Percentiles rank a stretch among this genome's conserved stretches.
These are phyloP conservation scores for Protobothrops flavoviridis DNA, from an alignment of 2,113 vertebrate genomes.

Conservation along the genomic window DNA sequence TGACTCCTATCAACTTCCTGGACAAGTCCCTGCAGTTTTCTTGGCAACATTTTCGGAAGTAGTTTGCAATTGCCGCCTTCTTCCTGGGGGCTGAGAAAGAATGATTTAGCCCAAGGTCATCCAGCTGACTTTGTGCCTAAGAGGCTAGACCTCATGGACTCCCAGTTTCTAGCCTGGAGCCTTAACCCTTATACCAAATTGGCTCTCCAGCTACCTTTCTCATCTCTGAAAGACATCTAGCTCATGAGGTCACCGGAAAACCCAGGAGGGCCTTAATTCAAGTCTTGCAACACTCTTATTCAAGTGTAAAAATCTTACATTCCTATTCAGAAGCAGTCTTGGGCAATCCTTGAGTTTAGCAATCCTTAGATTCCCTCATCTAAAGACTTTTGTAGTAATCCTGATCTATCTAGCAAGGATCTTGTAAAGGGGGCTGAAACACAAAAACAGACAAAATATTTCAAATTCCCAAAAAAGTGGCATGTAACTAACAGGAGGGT, in stretches of 20 bases:
- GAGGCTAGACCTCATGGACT: not conserved
- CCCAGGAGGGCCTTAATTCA: not conserved
- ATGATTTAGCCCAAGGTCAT: not conserved
- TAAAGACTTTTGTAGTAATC: not conserved
- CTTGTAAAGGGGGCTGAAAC: not conserved
- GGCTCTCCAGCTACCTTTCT: not conserved
- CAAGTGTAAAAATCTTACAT: not conserved
- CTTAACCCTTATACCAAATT: not conserved
- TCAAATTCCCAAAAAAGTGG: not conserved
- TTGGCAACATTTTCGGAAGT: not conserved
- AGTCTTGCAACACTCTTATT: not conserved
- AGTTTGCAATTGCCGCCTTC: not conserved
- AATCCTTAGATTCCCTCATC: not conserved
- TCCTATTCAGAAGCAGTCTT: not conserved
- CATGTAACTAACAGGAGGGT: not conserved
- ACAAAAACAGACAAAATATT: not conserved
- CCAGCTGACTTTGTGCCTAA: not conserved
- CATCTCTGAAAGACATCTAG: not conserved
- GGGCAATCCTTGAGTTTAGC: not conserved
- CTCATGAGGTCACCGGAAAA: not conserved
- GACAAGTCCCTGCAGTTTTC: not conserved
- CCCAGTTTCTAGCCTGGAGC: not conserved
- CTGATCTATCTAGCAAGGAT: not conserved
- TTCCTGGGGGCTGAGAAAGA: not conserved
- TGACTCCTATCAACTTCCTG: not conserved